Evolutionary conservation across 53 echinoderm and acorn worm genomes (phyloP).

Genomic region (Echinarachnius parma): DNA sequence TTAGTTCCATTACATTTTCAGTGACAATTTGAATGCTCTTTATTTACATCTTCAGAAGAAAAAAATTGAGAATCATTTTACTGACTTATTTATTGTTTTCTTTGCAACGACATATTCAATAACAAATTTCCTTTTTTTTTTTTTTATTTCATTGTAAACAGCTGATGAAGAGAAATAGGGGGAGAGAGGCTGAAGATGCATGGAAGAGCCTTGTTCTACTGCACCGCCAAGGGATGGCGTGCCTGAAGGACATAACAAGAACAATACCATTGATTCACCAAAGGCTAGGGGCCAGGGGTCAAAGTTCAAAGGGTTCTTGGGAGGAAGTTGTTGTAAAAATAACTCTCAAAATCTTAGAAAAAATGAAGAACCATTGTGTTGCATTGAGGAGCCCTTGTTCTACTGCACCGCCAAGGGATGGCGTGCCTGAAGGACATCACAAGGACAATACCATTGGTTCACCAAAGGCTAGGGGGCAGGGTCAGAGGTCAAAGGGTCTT

Average conservation of each 20-base stretch:
- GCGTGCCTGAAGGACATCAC: not conserved
- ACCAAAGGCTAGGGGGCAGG: not conserved
- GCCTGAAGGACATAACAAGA: constrained; percentile 1
- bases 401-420: not conserved
- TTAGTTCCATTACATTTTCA: no score
- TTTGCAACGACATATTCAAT: no score
- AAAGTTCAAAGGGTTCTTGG: not conserved
- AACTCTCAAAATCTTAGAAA: no score
- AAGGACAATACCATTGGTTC: not conserved
- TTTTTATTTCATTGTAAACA: not conserved
- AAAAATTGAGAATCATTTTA: no score
- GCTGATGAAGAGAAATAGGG: constrained; percentile 2
- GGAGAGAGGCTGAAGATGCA: not conserved
- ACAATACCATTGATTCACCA: constrained; percentile 12
- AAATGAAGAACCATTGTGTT: no score
- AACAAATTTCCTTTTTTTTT: not conserved
- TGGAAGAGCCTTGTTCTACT: not conserved
- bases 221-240: not conserved
- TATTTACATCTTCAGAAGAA: no score
- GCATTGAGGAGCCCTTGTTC: no score
- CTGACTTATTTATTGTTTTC: no score
- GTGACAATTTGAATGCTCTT: no score
- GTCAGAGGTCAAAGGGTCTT: not conserved
- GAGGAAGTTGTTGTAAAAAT: no score
- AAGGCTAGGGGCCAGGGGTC: not conserved